Percentiles rank a stretch among this genome's conserved stretches.
Conservation (phyloP, 2,888 invertebrate genomes). For the Drosophila borborema region DNA sequence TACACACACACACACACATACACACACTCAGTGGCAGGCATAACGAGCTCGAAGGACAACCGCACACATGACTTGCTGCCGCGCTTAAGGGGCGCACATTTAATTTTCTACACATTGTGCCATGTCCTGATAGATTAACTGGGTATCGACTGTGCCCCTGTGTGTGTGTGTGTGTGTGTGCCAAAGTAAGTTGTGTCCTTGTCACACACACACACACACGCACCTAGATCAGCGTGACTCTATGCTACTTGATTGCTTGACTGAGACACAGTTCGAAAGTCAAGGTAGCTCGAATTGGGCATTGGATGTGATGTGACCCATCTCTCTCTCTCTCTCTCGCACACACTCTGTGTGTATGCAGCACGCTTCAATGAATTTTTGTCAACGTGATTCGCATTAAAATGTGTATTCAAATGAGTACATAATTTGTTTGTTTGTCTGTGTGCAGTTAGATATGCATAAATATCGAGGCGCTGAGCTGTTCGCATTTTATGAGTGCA, state of each 20-base stretch:
- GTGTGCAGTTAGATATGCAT: slow-evolving; percentile 63
- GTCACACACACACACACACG: slow-evolving; percentile 33
- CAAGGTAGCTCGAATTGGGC: slow-evolving; percentile 59
- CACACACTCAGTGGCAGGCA: neutral
- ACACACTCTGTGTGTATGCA: slow-evolving; percentile 18
- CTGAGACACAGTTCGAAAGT: slow-evolving; percentile 66
- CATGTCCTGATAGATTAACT: slow-evolving; percentile 79
- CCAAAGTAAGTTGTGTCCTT: slow-evolving; percentile 64
- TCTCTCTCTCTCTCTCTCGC: slow-evolving; percentile 3
- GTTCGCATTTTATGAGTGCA: slow-evolving; percentile 76
- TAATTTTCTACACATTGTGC: slow-evolving; percentile 77
- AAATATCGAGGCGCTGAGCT: slow-evolving; percentile 58
- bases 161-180: slow-evolving; percentile 20
- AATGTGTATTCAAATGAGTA: slow-evolving; percentile 80
- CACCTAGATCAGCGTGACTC: slow-evolving; percentile 19
- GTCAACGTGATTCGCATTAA: slow-evolving; percentile 80
- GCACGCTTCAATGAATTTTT: slow-evolving; percentile 75
- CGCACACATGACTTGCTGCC: slow-evolving; percentile 51
- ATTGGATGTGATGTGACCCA: neutral
- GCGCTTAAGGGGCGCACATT: slow-evolving; percentile 51
- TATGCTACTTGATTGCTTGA: slow-evolving; percentile 64
- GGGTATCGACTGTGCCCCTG: slow-evolving; percentile 56
- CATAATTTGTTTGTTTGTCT: slow-evolving; percentile 77
- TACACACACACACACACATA: slow-evolving; percentile 14
- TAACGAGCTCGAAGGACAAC: slow-evolving; percentile 41